Percentiles rank a stretch among this genome's conserved stretches.
Evolutionary conservation across 2,113 vertebrate species (phyloP).

Genomic region (Podarcis cretensis): DNA sequence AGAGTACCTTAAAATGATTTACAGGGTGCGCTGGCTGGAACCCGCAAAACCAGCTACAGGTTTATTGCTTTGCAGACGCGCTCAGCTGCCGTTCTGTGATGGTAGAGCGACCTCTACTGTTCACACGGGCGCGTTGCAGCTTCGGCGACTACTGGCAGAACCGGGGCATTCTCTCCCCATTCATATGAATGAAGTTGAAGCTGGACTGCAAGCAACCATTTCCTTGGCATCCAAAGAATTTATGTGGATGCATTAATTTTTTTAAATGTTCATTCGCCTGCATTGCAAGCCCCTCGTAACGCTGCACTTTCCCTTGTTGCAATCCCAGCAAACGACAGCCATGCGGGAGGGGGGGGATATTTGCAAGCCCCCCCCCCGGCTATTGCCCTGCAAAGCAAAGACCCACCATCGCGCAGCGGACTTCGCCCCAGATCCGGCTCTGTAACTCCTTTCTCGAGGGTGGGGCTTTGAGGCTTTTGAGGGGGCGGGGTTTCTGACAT

Average conservation of each 20-base stretch:
- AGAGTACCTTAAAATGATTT: neutral
- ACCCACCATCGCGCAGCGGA: neutral
- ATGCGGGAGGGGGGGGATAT: neutral
- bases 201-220: slow-evolving; percentile 29
- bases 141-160: neutral
- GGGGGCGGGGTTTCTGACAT: slow-evolving; percentile 7
- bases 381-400: neutral
- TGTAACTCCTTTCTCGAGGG: neutral
- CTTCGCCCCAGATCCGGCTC: neutral
- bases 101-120: slow-evolving; percentile 13
- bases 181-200: neutral
- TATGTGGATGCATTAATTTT: neutral
- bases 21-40: neutral
- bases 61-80: no score
- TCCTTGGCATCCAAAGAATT: neutral
- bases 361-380: neutral
- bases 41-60: neutral
- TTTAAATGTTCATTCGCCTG: neutral
- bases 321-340: neutral
- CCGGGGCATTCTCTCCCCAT: neutral
- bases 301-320: no score
- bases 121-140: neutral
- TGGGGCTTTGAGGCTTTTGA: neutral
- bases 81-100: neutral
- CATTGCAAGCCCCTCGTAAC: neutral